Base-by-base conservation (phyloP, 2,888 invertebrate genomes). In the Rhabditoides inermis region DNA sequence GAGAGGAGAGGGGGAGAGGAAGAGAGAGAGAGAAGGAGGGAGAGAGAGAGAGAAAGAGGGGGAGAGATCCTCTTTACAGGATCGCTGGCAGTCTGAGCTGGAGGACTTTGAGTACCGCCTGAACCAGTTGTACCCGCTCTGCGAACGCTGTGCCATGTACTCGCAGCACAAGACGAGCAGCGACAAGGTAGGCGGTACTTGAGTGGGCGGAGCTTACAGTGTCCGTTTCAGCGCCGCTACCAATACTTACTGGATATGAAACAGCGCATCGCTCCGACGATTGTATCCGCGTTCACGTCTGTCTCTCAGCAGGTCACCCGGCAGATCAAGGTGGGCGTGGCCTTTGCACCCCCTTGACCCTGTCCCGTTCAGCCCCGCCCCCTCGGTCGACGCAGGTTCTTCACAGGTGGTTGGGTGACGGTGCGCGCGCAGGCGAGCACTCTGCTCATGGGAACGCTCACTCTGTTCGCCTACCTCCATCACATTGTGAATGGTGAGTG, bases 41-140 rank as follows among this genome's bases (percentile, higher is more conserved):
- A n/a, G n/a, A n/a, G n/a, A n/a, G n/a, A n/a, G 15, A 32, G 15
- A 10, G 32, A 32, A 32, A 32, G 32, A 32, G 32, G 15, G 15
- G 32, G 32, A 28, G n/a, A n/a, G n/a, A n/a, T n/a, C n/a, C n/a
- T 3, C 15, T 12, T 30, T 50, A 1, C 1, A 63, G 63, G 50
- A 56, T 27, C 48, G 56, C 49, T 69, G 61, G 56, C 55, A 60
- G 37, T 63, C 60, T 25, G 66, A 68, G 26, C 55, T 64, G 20
- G 64, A 64, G 7, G 62, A 57, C n/a, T 66, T 53, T 37, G 44
- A 57, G 35, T 56, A 58, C 30, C 55, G 51, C 30, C 52, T 69
- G 12, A 61, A 69, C 23, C 46, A 61, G 40, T 41, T 51, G 41
- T 61, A 69, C 45, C 60, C 62, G 30, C 42, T 69, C 25, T 69